phyloP scores from a whole-genome alignment of 2,797 vertebrate genomes.

The Craterocephalus amniculus region DNA sequence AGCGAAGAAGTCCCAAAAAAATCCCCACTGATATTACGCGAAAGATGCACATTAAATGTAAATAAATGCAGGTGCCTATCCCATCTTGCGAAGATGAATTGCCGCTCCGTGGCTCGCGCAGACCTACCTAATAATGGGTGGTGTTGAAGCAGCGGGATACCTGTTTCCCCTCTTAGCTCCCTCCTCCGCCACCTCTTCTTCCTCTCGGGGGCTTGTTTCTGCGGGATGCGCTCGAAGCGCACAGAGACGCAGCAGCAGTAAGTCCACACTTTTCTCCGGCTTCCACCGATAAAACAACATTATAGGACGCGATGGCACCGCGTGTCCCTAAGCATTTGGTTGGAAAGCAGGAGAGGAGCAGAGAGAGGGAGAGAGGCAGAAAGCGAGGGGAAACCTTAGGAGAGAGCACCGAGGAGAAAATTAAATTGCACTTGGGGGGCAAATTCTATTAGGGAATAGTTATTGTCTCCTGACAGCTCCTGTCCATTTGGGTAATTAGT shows the following conservation, averaged over 20 bases:
- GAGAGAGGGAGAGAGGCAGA: conserved; percentile 71
- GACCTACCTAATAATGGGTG: conserved; percentile 67
- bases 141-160: conserved; percentile 7
- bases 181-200: conserved; percentile 27
- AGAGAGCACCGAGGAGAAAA: conserved; percentile 87
- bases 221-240: conserved; percentile 13
- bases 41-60: not conserved
- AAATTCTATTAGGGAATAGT: conserved; percentile 98
- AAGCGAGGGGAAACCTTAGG: conserved; percentile 74
- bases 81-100: not conserved
- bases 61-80: too few species aligned
- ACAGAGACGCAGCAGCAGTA: conserved; percentile 13
- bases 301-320: conserved; percentile 41
- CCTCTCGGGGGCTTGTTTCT: conserved; percentile 28
- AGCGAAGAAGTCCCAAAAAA: not conserved
- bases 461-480: conserved; percentile 89
- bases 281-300: conserved; percentile 25
- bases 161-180: conserved; percentile 30
- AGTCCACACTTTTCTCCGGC: conserved; percentile 31
- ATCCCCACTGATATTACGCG: not conserved
- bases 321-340: conserved; percentile 52
- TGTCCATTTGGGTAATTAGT: conserved; percentile 95
- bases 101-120: conserved; percentile 29
- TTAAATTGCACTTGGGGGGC: conserved; percentile 97
- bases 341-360: conserved; percentile 52